Evolutionary conservation across 1,140 invertebrate genomes (phyloP).

Genomic region (Maniola jurtina): DNA sequence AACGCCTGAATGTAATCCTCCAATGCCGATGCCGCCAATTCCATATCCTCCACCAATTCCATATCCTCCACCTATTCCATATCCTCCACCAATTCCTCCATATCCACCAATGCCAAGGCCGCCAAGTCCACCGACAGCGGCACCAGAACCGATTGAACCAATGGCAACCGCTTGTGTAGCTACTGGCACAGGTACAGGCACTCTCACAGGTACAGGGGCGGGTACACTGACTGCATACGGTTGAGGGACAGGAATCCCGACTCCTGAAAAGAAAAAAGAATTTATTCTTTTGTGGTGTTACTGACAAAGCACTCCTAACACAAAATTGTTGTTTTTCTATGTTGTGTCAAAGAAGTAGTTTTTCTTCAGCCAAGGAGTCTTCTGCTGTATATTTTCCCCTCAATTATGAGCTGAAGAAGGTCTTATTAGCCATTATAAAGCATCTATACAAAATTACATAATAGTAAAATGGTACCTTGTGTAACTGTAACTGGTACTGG

Average conservation of each 20-base stretch:
- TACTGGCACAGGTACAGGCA: slow-evolving; percentile 52
- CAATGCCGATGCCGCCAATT: slow-evolving; percentile 1
- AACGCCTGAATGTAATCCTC: slow-evolving; percentile 14
- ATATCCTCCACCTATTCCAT: slow-evolving; percentile 16
- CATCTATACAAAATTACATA: too few relatives aligned
- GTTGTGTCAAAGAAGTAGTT: too few relatives aligned
- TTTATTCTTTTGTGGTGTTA: too few relatives aligned
- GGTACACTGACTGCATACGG: slow-evolving; percentile 58
- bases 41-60: slow-evolving; percentile 25
- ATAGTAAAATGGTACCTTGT: slow-evolving; percentile 29
- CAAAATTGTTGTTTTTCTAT: too few relatives aligned
- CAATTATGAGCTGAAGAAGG: too few relatives aligned
- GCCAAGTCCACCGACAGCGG: slow-evolving; percentile 23
- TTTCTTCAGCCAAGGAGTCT: too few relatives aligned
- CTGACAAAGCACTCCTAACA: too few relatives aligned
- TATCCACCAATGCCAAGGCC: slow-evolving; percentile 26
- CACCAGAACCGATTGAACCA: slow-evolving; percentile 24
- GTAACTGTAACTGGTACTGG: slow-evolving; percentile 64
- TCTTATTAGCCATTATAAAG: too few relatives aligned
- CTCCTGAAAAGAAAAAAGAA: slow-evolving; percentile 20
- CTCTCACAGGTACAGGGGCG: slow-evolving; percentile 59
- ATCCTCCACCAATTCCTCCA: slow-evolving; percentile 3
- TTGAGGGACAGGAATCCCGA: slow-evolving; percentile 65
- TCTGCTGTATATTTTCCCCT: too few relatives aligned
- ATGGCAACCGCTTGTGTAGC: slow-evolving; percentile 27